phyloP scores from a whole-genome alignment of 2,888 invertebrate genomes.

The Periphyllus acericola region DNA sequence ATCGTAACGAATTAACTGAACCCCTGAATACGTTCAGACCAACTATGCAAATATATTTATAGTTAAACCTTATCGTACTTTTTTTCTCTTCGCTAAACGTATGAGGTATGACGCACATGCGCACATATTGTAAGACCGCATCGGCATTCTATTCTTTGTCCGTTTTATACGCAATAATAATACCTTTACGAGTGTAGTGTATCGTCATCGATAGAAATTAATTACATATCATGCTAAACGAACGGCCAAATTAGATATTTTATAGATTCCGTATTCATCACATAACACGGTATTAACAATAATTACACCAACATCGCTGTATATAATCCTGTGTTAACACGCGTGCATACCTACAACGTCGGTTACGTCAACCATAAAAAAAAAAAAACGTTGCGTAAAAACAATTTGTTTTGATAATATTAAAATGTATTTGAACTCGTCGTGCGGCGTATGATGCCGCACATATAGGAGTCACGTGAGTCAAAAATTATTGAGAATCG shows the following conservation, averaged over 20 bases:
- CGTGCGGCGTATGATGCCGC: background rate
- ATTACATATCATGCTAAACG: background rate
- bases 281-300: background rate
- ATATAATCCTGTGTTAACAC: background rate
- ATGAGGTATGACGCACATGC: too few species aligned
- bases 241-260: too few species aligned
- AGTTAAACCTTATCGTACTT: too few species aligned
- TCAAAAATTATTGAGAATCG: slow-evolving; percentile 5
- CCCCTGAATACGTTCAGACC: too few species aligned
- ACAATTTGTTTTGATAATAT: background rate
- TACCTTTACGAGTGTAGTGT: background rate
- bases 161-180: too few species aligned
- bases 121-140: too few species aligned
- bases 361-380: background rate
- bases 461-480: background rate
- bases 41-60: too few species aligned
- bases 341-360: background rate
- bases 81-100: too few species aligned
- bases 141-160: too few species aligned
- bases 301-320: background rate
- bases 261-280: background rate
- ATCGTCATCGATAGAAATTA: background rate
- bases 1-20: too few species aligned
- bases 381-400: background rate
- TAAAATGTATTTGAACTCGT: background rate